Conservation (phyloP, 2,113 vertebrate genomes). For the Eolophus roseicapilla region DNA sequence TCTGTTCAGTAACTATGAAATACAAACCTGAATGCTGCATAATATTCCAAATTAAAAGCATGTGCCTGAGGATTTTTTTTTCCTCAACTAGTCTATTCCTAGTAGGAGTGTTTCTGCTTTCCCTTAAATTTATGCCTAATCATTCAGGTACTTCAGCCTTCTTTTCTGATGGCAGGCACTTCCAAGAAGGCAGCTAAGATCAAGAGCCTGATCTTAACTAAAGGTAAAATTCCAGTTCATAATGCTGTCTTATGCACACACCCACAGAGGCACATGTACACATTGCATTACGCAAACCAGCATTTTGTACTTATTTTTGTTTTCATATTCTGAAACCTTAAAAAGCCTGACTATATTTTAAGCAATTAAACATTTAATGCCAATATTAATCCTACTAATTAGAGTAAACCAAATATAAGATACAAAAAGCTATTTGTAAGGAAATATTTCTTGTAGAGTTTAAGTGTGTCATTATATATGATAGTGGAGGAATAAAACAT, state of each 20-base stretch:
- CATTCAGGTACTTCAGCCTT: background rate
- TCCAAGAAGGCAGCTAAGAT: background rate
- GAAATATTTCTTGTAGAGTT: background rate
- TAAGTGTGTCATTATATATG: background rate
- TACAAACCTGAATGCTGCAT: background rate
- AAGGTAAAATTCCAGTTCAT: background rate
- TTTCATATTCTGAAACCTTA: background rate
- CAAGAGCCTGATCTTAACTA: background rate
- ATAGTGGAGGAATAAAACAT: background rate
- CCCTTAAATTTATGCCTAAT: background rate
- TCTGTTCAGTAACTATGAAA: background rate
- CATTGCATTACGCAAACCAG: background rate
- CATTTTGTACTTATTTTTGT: background rate
- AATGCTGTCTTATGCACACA: background rate
- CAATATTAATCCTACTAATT: background rate
- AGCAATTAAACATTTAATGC: background rate
- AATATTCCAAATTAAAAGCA: background rate
- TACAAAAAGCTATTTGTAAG: background rate
- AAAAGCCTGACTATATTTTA: background rate
- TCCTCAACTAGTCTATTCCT: background rate
- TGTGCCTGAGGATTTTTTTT: background rate
- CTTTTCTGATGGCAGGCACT: background rate
- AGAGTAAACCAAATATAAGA: background rate
- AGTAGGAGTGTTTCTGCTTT: background rate
- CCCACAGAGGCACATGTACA: background rate